These are phyloP conservation scores for Nothura maculosa DNA, from an alignment of 2,797 vertebrate genomes.

Conservation along the genomic window DNA sequence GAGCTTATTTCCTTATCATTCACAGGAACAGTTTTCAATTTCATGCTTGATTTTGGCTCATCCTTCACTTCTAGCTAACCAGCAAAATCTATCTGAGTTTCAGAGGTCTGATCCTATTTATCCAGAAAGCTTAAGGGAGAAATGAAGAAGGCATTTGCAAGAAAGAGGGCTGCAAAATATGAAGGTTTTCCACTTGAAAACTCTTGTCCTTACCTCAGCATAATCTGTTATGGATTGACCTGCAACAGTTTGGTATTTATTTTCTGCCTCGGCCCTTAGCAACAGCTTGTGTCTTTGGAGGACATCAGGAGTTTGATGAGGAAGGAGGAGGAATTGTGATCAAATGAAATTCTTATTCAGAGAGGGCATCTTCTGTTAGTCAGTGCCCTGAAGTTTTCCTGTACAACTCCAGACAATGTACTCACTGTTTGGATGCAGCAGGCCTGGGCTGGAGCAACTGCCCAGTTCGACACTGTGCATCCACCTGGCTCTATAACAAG, in stretches of 20 bases:
- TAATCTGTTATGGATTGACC: not conserved
- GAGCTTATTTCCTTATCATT: slow-evolving; percentile 41
- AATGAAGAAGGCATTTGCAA: not conserved
- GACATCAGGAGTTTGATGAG: not conserved
- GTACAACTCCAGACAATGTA: not conserved
- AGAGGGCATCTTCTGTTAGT: not conserved
- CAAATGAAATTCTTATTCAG: not conserved
- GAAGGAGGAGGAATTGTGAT: not conserved
- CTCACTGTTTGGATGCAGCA: not conserved
- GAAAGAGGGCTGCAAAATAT: not conserved
- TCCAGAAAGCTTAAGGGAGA: not conserved
- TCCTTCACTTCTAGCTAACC: not conserved
- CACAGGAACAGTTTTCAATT: slow-evolving; percentile 39
- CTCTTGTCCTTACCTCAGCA: not conserved
- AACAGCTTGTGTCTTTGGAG: not conserved
- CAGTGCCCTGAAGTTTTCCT: not conserved
- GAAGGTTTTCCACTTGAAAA: not conserved
- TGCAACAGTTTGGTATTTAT: not conserved
- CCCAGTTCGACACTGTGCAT: not conserved
- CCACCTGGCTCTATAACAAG: not conserved
- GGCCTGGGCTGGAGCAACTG: not conserved
- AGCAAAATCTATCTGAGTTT: slow-evolving; percentile 15
- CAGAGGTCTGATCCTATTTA: not conserved
- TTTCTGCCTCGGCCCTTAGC: not conserved
- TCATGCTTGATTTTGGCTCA: slow-evolving; percentile 52